A percentile compares a stretch with the other conserved stretches of the same genome.
Evolutionary conservation across 2,888 invertebrate genomes (phyloP).

Genomic region (Tyria jacobaeae): DNA sequence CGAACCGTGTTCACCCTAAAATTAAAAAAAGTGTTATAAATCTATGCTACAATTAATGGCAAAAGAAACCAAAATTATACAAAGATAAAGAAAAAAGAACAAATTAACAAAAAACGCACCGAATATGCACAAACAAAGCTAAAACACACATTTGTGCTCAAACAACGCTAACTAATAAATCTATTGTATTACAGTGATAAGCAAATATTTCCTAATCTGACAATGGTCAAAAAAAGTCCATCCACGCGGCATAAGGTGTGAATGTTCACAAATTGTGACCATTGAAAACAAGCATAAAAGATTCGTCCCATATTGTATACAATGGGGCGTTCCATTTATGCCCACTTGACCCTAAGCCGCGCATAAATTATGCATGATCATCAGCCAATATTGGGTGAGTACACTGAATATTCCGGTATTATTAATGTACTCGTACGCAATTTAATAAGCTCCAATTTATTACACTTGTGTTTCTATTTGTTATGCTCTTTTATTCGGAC

Average conservation of each 20-base stretch:
- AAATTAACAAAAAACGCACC: constrained; percentile 1
- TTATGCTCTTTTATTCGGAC: too few species aligned
- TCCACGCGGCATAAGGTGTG: constrained; percentile 77
- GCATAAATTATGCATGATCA: constrained; percentile 86
- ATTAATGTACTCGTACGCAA: constrained; percentile 10
- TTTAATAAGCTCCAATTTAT: constrained; percentile 20
- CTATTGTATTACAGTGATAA: constrained; percentile 65
- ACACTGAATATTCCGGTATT: constrained; percentile 28
- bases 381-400: constrained; percentile 51
- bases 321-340: constrained; percentile 51
- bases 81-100: not conserved
- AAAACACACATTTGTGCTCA: constrained; percentile 12
- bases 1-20: too few species aligned
- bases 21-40: too few species aligned
- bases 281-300: constrained; percentile 65
- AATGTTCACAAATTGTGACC: constrained; percentile 74
- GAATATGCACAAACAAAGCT: constrained; percentile 7
- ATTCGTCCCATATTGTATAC: constrained; percentile 45
- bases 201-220: constrained; percentile 54
- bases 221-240: constrained; percentile 58
- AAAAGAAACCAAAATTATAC: too few species aligned
- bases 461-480: constrained; percentile 12
- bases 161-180: constrained; percentile 56
- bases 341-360: constrained; percentile 79
- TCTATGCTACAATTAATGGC: too few species aligned